These are phyloP conservation scores for Lagenorhynchus albirostris DNA, from an alignment of 2,113 vertebrate genomes.

Conservation along the genomic window DNA sequence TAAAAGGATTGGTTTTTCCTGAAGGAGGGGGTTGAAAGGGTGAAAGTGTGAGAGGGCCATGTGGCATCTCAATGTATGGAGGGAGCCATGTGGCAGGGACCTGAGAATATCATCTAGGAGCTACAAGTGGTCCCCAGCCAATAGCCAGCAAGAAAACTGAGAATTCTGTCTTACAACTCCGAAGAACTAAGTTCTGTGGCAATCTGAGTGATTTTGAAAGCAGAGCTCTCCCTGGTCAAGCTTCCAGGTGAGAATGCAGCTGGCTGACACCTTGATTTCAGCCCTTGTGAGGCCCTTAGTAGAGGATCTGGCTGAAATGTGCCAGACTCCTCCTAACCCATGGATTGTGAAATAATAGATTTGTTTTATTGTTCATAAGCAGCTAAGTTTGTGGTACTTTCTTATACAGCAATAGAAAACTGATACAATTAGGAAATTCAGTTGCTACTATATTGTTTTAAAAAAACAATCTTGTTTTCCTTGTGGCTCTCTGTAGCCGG, in stretches of 20 bases:
- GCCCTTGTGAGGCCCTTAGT: background rate
- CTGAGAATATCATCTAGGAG: background rate
- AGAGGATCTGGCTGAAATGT: background rate
- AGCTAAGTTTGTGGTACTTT: background rate
- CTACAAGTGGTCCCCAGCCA: background rate
- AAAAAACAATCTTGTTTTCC: background rate
- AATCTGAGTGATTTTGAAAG: background rate
- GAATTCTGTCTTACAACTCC: background rate
- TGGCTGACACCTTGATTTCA: background rate
- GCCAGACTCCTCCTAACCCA: background rate
- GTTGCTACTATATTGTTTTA: background rate
- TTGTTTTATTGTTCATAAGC: background rate
- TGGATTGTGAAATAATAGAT: background rate
- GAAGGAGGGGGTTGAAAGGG: background rate
- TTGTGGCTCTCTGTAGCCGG: background rate
- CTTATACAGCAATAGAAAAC: background rate
- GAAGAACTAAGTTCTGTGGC: background rate
- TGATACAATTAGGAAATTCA: background rate
- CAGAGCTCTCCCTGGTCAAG: background rate
- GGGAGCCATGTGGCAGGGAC: background rate
- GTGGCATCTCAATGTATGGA: background rate
- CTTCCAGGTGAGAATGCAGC: background rate
- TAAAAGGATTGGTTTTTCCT: background rate
- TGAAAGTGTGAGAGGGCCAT: background rate
- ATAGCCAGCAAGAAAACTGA: background rate